phyloP scores from a whole-genome alignment of 1,140 invertebrate genomes.

The Sinella curviseta region DNA sequence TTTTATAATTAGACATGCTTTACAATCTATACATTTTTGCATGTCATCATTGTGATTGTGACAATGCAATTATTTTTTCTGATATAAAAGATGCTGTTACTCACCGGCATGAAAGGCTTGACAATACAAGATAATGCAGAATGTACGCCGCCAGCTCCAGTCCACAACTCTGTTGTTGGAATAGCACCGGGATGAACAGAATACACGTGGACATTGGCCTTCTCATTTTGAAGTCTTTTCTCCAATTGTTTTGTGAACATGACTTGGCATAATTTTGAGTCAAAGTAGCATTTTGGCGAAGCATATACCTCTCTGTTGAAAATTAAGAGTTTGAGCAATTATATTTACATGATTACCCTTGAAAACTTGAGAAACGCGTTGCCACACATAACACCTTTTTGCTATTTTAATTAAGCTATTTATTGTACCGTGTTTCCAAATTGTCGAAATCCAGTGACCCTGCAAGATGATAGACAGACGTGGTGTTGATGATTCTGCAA shows the following conservation, averaged over 20 bases:
- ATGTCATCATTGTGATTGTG: too few species aligned
- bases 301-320: slow-evolving; percentile 13
- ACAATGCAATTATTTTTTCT: too few species aligned
- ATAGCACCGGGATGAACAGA: slow-evolving; percentile 64
- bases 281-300: slow-evolving; percentile 66
- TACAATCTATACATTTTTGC: too few species aligned
- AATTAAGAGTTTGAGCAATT: too few species aligned
- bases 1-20: too few species aligned
- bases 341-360: too few species aligned
- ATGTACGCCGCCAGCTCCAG: not conserved
- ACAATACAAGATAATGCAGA: not conserved
- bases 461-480: slow-evolving; percentile 74
- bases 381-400: too few species aligned
- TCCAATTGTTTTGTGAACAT: slow-evolving; percentile 73
- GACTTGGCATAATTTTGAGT: slow-evolving; percentile 84
- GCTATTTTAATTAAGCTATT: too few species aligned
- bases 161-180: slow-evolving; percentile 28
- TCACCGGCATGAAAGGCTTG: not conserved
- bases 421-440: slow-evolving; percentile 70
- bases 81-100: not conserved
- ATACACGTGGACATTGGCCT: slow-evolving; percentile 65
- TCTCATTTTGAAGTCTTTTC: slow-evolving; percentile 60
- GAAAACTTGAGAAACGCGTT: not conserved
- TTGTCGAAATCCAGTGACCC: slow-evolving; percentile 73
- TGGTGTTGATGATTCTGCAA: slow-evolving; percentile 80